Evolutionary conservation across 2,113 vertebrate species (phyloP), one percentile per base, ranked within the genome.

Genomic region (Heteronetta atricapilla): DNA sequence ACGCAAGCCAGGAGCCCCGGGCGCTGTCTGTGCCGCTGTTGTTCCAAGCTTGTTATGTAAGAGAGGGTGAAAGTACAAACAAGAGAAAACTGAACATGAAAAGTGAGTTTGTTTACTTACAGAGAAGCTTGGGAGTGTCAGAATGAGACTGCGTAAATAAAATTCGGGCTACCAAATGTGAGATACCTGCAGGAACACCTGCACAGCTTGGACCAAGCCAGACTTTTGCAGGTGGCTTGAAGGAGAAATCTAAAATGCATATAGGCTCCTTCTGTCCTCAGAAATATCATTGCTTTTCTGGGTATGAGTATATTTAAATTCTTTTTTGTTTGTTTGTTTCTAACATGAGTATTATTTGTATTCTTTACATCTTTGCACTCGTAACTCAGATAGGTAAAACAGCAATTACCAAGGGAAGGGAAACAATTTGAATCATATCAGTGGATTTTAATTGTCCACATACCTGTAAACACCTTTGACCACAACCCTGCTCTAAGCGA

Each of bases 381-480:
- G 73, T 58, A 55, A 46, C 94, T 93, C 38, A n/a, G 90, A 64
- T 82, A 79, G 82, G 94, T 85, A 88, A 95, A 94, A 42, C 46
- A 93, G 89, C 91, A 93, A 13, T 97, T 97, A 93, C 78, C 55
- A 82, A 91, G 94, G 78, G 29, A 42, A 69, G 0, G 58, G 66
- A 50, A 89, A 80, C 81, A 75, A n/a, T 90, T 89, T 83, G 44
- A 84, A 67, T 89, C 13, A 0, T 95, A 82, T 94, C 89, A 85
- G 75, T 73, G 75, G 82, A 19, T 89, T 95, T 92, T 93, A 92
- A 86, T 88, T 96, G 91, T 91, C 86, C 74, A 62, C 91, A 38
- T 74, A 80, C 90, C 88, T 91, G 88, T 78, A 59, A 82, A 74
- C 60, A 50, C 53, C 89, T 88, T 46, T 67, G 52, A 69, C 93